Evolutionary conservation across 1,140 invertebrate species (phyloP).

Genomic region (Drosophila quadrilineata): DNA sequence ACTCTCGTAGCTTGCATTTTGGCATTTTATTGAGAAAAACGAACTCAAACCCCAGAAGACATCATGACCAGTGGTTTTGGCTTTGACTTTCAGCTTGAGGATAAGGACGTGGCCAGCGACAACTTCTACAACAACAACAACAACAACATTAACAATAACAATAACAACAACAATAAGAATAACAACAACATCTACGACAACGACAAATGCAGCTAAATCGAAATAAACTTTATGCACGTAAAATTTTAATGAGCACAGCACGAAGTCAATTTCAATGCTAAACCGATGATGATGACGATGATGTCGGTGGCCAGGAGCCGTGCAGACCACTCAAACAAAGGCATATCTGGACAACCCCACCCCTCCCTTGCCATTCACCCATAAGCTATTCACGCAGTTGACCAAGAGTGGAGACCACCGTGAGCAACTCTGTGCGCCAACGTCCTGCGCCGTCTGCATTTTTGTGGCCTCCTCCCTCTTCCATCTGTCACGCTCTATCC

Average conservation of each 20-base stretch:
- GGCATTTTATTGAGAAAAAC: conserved; percentile 24
- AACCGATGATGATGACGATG: too few relatives aligned
- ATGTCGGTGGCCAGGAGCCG: conserved; percentile 59
- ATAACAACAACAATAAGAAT: neutral
- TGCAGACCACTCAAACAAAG: conserved; percentile 36
- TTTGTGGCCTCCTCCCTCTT: too few relatives aligned
- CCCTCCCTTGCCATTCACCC: neutral
- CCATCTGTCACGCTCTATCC: too few relatives aligned
- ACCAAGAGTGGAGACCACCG: conserved; percentile 65
- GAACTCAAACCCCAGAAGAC: neutral
- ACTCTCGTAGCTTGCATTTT: conserved; percentile 29
- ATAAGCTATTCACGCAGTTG: conserved; percentile 27
- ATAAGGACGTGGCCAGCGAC: conserved; percentile 42
- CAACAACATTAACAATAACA: too few relatives aligned
- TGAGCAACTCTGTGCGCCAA: too few relatives aligned
- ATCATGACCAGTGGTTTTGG: conserved; percentile 1
- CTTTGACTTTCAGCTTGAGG: conserved; percentile 16
- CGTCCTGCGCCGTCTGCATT: too few relatives aligned
- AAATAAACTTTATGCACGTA: conserved; percentile 79
- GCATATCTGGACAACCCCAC: conserved; percentile 1
- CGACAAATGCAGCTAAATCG: conserved; percentile 58
- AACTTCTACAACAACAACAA: conserved; percentile 32
- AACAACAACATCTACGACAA: conserved; percentile 14
- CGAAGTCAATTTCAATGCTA: conserved; percentile 80
- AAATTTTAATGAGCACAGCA: conserved; percentile 80